Base-by-base conservation (phyloP, 2,888 invertebrate species). In the Cloeon dipterum region DNA sequence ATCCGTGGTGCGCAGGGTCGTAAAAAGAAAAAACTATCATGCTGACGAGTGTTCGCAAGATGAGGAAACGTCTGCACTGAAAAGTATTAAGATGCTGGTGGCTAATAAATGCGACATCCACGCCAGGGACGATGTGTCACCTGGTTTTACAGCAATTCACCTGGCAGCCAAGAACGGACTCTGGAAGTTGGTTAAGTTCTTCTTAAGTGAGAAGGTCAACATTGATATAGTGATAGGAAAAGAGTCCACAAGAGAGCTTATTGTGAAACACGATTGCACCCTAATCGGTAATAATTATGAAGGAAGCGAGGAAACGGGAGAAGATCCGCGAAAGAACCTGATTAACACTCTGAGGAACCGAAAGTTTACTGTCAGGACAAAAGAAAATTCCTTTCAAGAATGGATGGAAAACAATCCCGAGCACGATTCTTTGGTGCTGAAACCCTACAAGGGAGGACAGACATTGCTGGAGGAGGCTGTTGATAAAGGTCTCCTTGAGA, bases 401-500 rank as follows among this genome's bases (percentile, higher is more conserved):
- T n/a, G n/a, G n/a, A n/a, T n/a, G n/a, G n/a, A n/a, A n/a, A n/a
- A n/a, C n/a, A n/a, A n/a, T n/a, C n/a, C n/a, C n/a, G n/a, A n/a
- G n/a, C n/a, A n/a, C n/a, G n/a, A n/a, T n/a, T n/a, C n/a, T n/a
- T n/a, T n/a, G n/a, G n/a, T n/a, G n/a, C n/a, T n/a, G n/a, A n/a
- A n/a, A n/a, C n/a, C n/a, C n/a, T n/a, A n/a, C n/a, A n/a, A n/a
- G n/a, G n/a, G n/a, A n/a, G n/a, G n/a, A n/a, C 17, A 16, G 36
- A 36, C 16, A 2, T 11, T 37, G n/a, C 4, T 32, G 38, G 26
- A 25, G n/a, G n/a, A n/a, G n/a, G n/a, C n/a, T n/a, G n/a, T n/a
- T n/a, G n/a, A n/a, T n/a, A 19, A 38, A 33, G 33, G 34, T n/a
- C 25, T 18, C n/a, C 3, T 59, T 20, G 59, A 65, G 21, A 73